Evolutionary conservation across 2,888 invertebrate species (phyloP), one percentile per base, ranked within the genome.

Genomic region (Rugalucina vietnamica): DNA sequence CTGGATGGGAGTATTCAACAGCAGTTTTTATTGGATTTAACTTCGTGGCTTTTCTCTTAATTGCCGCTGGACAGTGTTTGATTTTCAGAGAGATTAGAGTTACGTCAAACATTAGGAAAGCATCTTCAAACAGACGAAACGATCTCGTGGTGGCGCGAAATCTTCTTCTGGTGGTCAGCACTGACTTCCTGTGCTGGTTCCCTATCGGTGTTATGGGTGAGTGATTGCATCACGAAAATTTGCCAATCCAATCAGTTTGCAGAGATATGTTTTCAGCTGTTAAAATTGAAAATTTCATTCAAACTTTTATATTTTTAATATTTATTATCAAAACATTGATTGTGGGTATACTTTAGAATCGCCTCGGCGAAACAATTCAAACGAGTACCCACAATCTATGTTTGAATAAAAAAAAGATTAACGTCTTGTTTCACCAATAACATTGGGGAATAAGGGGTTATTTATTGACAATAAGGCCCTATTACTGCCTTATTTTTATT

Each of bases 1-100:
- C 93, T 14, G 94, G 94, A 21, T 94, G 94, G 94, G 91, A 93
- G 65, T 94, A 94, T 83, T 92, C 93, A 0, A 90, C 93, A 2
- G 91, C 90, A 3, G 85, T 94, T 21, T 94, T 94, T 79, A 90
- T 94, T 71, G 87, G 91, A 37, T 85, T 93, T 34, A 94, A 94
- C 82, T 91, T 93, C 54, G 36, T 92, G 5, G 50, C 82, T 0
- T 94, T 94, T 84, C 27, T 93, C 4, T 76, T 92, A 27, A 93
- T 94, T 36, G 92, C 91, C 5, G 69, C 88, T 1, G 93, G 93
- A 1, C 94, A 94, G 82, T 32, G 86, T n/a, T 89, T 91, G 70
- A 94, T 94, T 90, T 94, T 93, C 81, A 83, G 87, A n/a, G 90
- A 92, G 0, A n/a, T n/a, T 18, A 49, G n/a, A 14, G 43, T 43